Conservation (phyloP, 2,888 invertebrate genomes). For the Itoplectis maculator region DNA sequence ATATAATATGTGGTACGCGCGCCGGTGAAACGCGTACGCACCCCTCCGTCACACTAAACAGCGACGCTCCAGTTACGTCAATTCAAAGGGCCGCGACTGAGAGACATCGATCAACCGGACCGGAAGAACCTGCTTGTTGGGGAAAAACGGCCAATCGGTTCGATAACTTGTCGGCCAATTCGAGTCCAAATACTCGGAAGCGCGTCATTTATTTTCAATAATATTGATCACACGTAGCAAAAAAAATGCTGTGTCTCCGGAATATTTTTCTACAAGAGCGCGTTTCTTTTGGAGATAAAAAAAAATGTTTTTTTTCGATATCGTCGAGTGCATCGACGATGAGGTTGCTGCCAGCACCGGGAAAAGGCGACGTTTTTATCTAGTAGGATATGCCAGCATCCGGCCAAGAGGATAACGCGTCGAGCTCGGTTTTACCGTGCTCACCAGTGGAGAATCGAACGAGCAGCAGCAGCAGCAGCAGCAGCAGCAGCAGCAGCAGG, state of each 20-base stretch:
- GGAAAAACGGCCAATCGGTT: constrained; percentile 42
- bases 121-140: constrained; percentile 62
- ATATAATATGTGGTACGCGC: constrained; percentile 37
- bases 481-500: no score
- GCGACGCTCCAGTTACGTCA: constrained; percentile 79
- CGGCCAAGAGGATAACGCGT: constrained; percentile 55
- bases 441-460: constrained; percentile 37
- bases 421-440: constrained; percentile 24
- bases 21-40: constrained; percentile 70
- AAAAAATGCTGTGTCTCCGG: no score
- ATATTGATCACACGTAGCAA: no score
- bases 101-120: constrained; percentile 70
- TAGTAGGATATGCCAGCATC: constrained; percentile 57
- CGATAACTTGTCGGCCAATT: background rate
- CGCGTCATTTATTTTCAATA: no score
- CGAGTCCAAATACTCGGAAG: no score
- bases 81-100: constrained; percentile 68
- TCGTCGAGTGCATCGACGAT: background rate
- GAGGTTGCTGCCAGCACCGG: background rate
- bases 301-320: background rate
- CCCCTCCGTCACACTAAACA: constrained; percentile 73
- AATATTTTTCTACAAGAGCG: background rate
- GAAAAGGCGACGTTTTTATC: constrained; percentile 47
- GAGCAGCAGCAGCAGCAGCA: no score
- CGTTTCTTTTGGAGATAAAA: background rate